Base-by-base conservation (phyloP, 1,140 invertebrate genomes). In the Scaptomyza hsui region DNA sequence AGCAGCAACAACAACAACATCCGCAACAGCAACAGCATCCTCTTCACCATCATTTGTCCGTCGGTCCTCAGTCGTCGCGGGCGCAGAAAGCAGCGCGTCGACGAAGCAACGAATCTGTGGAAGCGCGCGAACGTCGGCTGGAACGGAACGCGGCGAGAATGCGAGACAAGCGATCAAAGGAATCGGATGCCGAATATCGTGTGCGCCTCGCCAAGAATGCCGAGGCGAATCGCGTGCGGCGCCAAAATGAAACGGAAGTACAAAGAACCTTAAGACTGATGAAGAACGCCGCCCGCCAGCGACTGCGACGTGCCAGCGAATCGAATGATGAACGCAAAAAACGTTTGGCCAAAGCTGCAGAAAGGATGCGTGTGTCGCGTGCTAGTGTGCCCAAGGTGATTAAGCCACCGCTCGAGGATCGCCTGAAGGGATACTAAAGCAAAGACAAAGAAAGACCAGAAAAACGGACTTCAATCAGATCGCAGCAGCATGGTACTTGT, bases 301-400 rank as follows among this genome's bases (percentile, higher is more conserved):
- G 90, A 48, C 64, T 91, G 75, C 75, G 91, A 24, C 75, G 91
- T 18, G 91, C 91, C 61, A 91, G 85, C 47, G 93, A 93, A 72
- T 91, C 92, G 2, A 71, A 90, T 5, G 92, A 93, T 29, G 92
- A 93, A 73, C 91, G 93, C 56, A 91, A 92, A 24, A 82, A 88
- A 35, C 91, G 93, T n/a, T 71, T 93, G 44, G 92, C 93, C 6
- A 91, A 91, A 55, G 86, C 90, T 3, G 90, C 90, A 3, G 90
- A 91, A 37, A 47, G 90, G 35, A 91, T 91, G 90, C 88, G 90
- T 12, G 62, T 81, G 19, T 69, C 82, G 18, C 56, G 90, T 35
- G 88, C 90, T 6, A 91, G 75, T 75, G 89, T 78, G 61, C 90
- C 90, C 26, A 91, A 91, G 76, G 79, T 91, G 18, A 81, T 89